phyloP scores from a whole-genome alignment of 2,113 vertebrate genomes.

The Sclerurus mexicanus region DNA sequence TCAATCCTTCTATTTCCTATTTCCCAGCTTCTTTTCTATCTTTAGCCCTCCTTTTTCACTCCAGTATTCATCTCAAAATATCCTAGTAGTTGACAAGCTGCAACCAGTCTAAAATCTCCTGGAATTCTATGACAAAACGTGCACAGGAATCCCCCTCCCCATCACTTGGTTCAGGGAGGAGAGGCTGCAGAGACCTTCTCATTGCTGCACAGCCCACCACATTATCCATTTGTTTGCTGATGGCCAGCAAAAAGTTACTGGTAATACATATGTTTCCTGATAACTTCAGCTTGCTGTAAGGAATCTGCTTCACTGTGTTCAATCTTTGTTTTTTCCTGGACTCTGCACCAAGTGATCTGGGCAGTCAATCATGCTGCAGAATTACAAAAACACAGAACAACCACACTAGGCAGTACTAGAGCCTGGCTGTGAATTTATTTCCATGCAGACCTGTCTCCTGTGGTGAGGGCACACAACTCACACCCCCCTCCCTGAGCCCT shows the following conservation, averaged over 20 bases:
- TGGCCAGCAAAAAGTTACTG: neutral
- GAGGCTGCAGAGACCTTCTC: neutral
- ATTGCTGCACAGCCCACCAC: neutral
- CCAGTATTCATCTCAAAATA: slow-evolving; percentile 20
- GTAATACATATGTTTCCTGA: neutral
- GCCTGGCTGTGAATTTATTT: neutral
- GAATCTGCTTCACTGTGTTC: neutral
- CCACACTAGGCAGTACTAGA: neutral
- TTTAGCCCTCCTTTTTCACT: slow-evolving; percentile 7
- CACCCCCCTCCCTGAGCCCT: fast-evolving
- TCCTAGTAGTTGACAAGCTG: neutral
- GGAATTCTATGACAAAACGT: neutral
- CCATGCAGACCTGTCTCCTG: neutral
- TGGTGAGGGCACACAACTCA: fast-evolving
- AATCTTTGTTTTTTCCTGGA: neutral
- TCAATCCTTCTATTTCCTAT: neutral
- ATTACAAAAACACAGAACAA: neutral
- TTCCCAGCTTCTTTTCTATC: neutral
- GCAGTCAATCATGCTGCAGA: neutral
- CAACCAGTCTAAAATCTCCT: neutral
- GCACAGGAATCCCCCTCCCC: neutral
- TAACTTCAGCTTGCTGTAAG: neutral
- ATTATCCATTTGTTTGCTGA: neutral
- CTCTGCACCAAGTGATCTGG: neutral
- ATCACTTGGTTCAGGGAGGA: neutral